These are phyloP conservation scores for Fundulus diaphanus DNA, from an alignment of 2,797 vertebrate genomes.

Conservation along the genomic window DNA sequence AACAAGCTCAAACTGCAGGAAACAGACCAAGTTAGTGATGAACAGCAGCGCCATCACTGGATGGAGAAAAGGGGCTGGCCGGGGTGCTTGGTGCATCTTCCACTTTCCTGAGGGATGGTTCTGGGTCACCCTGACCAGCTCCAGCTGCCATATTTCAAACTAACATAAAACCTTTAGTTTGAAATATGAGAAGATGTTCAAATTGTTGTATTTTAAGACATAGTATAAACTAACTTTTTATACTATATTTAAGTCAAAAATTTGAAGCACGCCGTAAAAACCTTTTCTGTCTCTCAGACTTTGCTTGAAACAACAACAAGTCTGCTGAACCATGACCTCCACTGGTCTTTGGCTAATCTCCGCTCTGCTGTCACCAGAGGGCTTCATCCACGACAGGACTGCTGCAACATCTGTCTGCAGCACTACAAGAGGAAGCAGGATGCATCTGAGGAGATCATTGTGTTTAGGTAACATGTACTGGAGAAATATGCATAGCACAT, in stretches of 20 bases:
- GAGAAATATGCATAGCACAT: neutral
- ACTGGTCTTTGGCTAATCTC: constrained; percentile 95
- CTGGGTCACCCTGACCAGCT: no score
- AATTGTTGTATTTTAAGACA: no score
- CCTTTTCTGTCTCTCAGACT: constrained; percentile 77
- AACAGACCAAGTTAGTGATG: no score
- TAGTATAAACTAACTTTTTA: no score
- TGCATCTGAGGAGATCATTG: constrained; percentile 89
- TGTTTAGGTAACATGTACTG: constrained; percentile 87
- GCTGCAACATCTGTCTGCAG: constrained; percentile 94
- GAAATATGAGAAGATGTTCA: no score
- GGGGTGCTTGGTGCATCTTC: no score
- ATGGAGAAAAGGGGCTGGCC: no score
- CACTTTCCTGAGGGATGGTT: no score
- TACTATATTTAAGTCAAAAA: neutral
- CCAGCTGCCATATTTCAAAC: no score
- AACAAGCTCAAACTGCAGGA: no score
- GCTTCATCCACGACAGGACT: constrained; percentile 93
- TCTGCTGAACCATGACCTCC: constrained; percentile 94
- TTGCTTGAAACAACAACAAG: constrained; percentile 95
- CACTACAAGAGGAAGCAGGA: constrained; percentile 94
- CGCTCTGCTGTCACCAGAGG: constrained; percentile 90
- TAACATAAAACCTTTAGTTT: no score
- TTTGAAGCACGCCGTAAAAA: neutral
- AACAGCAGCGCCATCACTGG: no score